Evolutionary conservation across 2,888 invertebrate species (phyloP).

Genomic region (Temnothorax ravouxi): DNA sequence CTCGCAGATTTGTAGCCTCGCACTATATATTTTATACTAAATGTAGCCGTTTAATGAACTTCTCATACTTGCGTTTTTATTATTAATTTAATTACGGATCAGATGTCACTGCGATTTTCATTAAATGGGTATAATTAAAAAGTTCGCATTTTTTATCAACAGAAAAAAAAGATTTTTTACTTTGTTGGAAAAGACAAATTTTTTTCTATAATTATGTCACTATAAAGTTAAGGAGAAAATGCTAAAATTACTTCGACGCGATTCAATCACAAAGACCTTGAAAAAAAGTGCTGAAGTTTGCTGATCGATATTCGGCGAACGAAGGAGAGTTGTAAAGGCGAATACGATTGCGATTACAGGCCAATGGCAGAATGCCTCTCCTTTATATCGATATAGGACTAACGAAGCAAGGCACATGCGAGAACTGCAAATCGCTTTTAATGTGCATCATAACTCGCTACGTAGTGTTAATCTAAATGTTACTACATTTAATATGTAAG

Average conservation of each 20-base stretch:
- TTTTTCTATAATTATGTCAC: background rate
- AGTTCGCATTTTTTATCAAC: background rate
- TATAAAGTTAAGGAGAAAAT: conserved; percentile 34
- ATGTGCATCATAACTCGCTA: conserved; percentile 78
- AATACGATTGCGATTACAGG: conserved; percentile 34
- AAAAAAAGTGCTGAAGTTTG: conserved; percentile 1
- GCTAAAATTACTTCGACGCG: conserved; percentile 13
- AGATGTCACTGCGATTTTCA: background rate
- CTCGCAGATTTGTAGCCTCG: background rate
- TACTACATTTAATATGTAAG: conserved; percentile 76
- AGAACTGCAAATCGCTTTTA: conserved; percentile 74
- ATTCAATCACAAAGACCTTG: background rate
- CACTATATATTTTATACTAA: background rate
- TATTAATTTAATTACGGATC: background rate
- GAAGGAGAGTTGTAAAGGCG: conserved; percentile 4
- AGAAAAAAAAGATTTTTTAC: background rate
- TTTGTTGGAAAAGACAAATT: background rate
- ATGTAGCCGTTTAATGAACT: background rate
- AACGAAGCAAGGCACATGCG: conserved; percentile 34
- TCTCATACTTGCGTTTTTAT: background rate
- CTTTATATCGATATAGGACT: conserved; percentile 22
- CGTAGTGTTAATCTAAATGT: conserved; percentile 77
- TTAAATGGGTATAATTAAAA: background rate
- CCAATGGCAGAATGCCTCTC: conserved; percentile 12
- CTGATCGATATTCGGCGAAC: conserved; percentile 32